Percentiles rank a stretch among this genome's conserved stretches.
These are phyloP conservation scores for Piprites chloris DNA, from an alignment of 2,113 vertebrate genomes.

Conservation along the genomic window DNA sequence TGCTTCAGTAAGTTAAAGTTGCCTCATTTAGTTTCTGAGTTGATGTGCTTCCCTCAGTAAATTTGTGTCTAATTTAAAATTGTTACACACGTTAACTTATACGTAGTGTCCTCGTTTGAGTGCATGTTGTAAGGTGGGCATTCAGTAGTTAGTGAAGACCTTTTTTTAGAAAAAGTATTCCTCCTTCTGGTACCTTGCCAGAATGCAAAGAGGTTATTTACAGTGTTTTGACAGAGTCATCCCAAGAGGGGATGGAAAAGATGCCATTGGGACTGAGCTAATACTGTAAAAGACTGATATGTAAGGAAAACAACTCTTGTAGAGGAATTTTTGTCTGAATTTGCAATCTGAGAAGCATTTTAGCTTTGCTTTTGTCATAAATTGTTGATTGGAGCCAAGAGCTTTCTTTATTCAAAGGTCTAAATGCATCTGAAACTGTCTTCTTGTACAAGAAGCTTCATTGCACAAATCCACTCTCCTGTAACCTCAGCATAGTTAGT, in stretches of 20 bases:
- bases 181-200: not conserved
- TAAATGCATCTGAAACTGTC: conserved; percentile 19
- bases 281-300: conserved; percentile 22
- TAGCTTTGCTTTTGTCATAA: conserved; percentile 25
- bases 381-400: not conserved
- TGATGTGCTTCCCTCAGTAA: not conserved
- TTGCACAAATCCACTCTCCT: not conserved
- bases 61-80: not conserved
- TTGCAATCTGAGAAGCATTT: conserved; percentile 13
- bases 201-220: conserved; percentile 42
- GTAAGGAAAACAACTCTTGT: conserved; percentile 26
- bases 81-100: not conserved
- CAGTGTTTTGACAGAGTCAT: conserved; percentile 57
- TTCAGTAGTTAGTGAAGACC: not conserved
- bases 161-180: not conserved
- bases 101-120: fast-evolving
- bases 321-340: conserved; percentile 30
- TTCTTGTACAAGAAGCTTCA: not conserved
- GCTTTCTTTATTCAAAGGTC: not conserved
- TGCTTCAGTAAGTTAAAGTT: not conserved
- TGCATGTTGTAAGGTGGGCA: not conserved
- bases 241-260: conserved; percentile 14
- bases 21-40: not conserved
- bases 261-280: conserved; percentile 59
- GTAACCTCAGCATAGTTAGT: not conserved